phyloP scores from a whole-genome alignment of 2,888 invertebrate genomes.

The Clunio marinus region DNA sequence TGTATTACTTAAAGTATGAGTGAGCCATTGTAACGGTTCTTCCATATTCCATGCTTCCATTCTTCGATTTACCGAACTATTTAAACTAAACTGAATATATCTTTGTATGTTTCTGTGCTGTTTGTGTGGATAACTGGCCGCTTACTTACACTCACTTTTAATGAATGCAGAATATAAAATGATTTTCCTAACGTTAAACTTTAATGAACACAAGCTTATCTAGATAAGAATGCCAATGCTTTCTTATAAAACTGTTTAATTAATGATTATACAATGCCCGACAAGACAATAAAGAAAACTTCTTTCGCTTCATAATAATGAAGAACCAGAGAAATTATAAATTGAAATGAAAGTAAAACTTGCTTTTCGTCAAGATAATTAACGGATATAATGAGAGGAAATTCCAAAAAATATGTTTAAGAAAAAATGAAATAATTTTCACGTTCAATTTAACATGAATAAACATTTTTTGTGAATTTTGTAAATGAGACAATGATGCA shows the following conservation, averaged over 20 bases:
- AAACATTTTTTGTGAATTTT: not conserved
- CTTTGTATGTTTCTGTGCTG: not conserved
- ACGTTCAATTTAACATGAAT: not conserved
- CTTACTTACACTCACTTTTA: not conserved
- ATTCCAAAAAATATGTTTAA: not conserved
- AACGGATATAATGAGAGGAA: not conserved
- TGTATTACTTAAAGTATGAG: not conserved
- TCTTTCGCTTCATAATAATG: too few species aligned
- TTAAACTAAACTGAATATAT: not conserved
- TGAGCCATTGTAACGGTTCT: conserved; percentile 14
- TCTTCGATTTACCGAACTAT: conserved; percentile 3
- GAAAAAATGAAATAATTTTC: not conserved
- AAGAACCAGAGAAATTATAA: too few species aligned
- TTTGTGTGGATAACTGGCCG: conserved; percentile 15
- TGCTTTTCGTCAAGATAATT: not conserved
- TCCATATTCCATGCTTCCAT: conserved; percentile 11
- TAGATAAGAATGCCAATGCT: too few species aligned
- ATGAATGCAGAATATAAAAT: too few species aligned
- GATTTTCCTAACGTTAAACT: too few species aligned
- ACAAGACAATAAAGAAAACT: too few species aligned
- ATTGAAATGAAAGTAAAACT: not conserved
- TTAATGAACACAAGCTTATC: too few species aligned
- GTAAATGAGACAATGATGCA: conserved; percentile 6
- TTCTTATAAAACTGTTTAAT: too few species aligned
- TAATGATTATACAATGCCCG: too few species aligned